These are phyloP conservation scores for Porites rus DNA, from an alignment of 92 coral and sea anemone species.

Conservation along the genomic window DNA sequence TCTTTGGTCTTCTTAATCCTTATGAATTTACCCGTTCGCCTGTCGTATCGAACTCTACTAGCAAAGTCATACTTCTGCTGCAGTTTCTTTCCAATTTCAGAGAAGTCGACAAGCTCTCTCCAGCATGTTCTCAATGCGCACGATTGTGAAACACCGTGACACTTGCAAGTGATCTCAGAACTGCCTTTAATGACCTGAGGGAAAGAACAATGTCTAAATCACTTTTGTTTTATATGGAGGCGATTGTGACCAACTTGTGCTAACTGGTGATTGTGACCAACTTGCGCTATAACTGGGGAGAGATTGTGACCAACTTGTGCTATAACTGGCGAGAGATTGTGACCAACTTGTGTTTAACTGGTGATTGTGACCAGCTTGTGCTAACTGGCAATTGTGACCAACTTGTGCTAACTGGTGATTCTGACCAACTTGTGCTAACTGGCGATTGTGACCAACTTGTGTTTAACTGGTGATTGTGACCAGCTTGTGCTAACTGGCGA, in stretches of 20 bases:
- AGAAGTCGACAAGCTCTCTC: conserved; percentile 65
- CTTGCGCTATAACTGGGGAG: too few species aligned
- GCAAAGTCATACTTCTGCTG: conserved; percentile 73
- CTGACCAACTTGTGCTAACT: too few species aligned
- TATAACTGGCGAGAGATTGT: too few species aligned
- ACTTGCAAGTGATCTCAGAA: conserved; percentile 70
- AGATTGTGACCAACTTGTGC: too few species aligned
- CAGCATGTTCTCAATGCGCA: conserved; percentile 84
- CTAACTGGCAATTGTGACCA: too few species aligned
- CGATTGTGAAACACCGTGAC: conserved; percentile 86
- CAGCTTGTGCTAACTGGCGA: too few species aligned
- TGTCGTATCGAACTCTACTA: conserved; percentile 50
- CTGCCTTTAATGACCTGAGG: conserved; percentile 64
- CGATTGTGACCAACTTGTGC: not conserved
- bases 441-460: too few species aligned
- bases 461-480: too few species aligned
- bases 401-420: too few species aligned
- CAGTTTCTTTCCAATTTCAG: conserved; percentile 55
- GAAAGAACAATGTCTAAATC: conserved; percentile 5
- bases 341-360: too few species aligned
- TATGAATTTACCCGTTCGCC: conserved; percentile 37
- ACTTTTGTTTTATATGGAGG: not conserved
- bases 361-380: too few species aligned
- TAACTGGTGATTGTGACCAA: not conserved
- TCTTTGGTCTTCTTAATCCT: not conserved